These are phyloP conservation scores for Corythornis leucogaster DNA, from an alignment of 2,797 vertebrate species.

Conservation along the genomic window DNA sequence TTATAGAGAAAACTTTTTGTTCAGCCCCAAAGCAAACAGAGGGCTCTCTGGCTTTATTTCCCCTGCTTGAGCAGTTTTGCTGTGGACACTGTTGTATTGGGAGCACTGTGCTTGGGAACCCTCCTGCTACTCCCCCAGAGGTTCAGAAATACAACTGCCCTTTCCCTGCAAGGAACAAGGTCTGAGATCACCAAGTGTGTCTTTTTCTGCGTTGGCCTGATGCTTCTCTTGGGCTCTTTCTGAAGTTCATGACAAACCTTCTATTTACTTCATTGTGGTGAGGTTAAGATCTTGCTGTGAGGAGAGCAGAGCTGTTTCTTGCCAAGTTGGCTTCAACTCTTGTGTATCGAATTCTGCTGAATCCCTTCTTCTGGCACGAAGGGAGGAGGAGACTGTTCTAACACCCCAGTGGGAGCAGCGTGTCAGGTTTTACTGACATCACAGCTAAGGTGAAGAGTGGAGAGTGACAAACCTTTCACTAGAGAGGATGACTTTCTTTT, in stretches of 20 bases:
- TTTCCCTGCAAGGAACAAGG: neutral
- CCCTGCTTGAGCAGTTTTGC: neutral
- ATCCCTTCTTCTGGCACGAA: constrained; percentile 41
- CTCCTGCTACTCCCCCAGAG: neutral
- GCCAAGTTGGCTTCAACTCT: constrained; percentile 41
- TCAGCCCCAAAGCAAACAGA: neutral
- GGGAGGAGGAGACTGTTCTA: neutral
- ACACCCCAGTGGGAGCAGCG: neutral
- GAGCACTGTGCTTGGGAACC: neutral
- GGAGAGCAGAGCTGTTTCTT: neutral
- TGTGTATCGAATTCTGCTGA: constrained; percentile 52
- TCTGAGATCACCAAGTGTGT: neutral
- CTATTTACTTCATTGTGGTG: neutral
- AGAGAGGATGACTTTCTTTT: neutral
- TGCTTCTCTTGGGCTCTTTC: neutral
- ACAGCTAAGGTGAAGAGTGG: neutral
- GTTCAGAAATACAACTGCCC: neutral
- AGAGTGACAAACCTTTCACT: constrained; percentile 9
- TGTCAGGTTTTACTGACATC: constrained; percentile 67
- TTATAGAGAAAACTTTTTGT: neutral
- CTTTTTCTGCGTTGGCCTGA: neutral
- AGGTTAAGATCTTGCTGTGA: constrained; percentile 24
- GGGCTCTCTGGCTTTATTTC: neutral
- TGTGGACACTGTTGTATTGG: neutral
- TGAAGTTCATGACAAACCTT: neutral